Evolutionary conservation across 1,140 invertebrate genomes (phyloP).

Genomic region (Macrotrachela quadricornifera): DNA sequence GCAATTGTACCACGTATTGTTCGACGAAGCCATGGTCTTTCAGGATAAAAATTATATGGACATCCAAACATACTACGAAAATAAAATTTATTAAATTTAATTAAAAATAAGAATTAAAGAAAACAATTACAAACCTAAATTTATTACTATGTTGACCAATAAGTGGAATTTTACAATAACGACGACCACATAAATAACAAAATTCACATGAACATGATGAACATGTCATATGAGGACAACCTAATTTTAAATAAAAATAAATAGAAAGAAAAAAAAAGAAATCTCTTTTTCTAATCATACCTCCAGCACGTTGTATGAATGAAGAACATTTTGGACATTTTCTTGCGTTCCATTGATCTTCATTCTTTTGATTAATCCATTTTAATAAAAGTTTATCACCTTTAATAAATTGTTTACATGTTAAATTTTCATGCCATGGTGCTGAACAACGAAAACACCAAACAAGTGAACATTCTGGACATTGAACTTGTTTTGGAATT

Average conservation of each 20-base stretch:
- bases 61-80: slow-evolving; percentile 23
- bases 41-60: slow-evolving; percentile 25
- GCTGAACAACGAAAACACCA: slow-evolving; percentile 34
- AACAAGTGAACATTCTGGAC: slow-evolving; percentile 21
- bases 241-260: too few species aligned
- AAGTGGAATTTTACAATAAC: slow-evolving; percentile 21
- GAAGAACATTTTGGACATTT: slow-evolving; percentile 32
- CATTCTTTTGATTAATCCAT: slow-evolving; percentile 27
- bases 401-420: slow-evolving; percentile 27
- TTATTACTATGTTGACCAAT: slow-evolving; percentile 29
- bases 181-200: slow-evolving; percentile 31
- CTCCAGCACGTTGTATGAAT: slow-evolving; percentile 27
- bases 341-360: slow-evolving; percentile 30
- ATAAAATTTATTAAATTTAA: too few species aligned
- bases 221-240: slow-evolving; percentile 34
- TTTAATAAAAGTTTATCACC: slow-evolving; percentile 27
- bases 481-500: slow-evolving; percentile 13
- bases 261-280: too few species aligned
- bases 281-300: too few species aligned
- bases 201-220: slow-evolving; percentile 27
- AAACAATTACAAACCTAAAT: slow-evolving; percentile 14
- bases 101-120: too few species aligned
- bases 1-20: slow-evolving; percentile 25
- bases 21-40: slow-evolving; percentile 24
- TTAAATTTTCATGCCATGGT: slow-evolving; percentile 25